Evolutionary conservation across 2,797 vertebrate species (phyloP), one percentile per base, ranked within the genome.

Genomic region (Amblyopsis hoosieri): DNA sequence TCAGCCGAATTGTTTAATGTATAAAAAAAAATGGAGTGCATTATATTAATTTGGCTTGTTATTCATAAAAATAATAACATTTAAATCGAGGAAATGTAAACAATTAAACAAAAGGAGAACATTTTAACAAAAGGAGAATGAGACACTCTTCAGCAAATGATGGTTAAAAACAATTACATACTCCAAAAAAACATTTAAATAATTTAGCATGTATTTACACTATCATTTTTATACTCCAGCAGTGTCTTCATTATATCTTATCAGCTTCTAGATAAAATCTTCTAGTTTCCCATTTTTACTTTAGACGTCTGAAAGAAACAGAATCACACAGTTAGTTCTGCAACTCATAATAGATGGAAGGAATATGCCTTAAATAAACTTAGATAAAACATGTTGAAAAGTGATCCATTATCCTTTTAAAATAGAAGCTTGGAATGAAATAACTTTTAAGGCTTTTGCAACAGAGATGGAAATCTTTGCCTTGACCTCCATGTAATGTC

Each of bases 251-350:
- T 67, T 63, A 12, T 54, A 69, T 78, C 82, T 85, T 86, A 80
- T 82, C 73, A 33, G 69, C 31, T 11, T 60, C 45, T 42, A 68
- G 52, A 63, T 29, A 47, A 12, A 15, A n/a, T 76, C 83, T 51
- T 90, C 79, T 93, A 98, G 86, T 98, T 93, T 54, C 97, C 98
- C 97, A 99, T 99, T 93, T 99, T 99, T 95, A 98, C 96, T 94
- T 94, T 97, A 23, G 97, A 98, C 31, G 97, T 98, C 97, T 99
- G 87, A 33, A 64, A 71, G 14, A 53, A 60, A 3, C n/a, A 1
- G 55, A 62, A 63, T 1, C 1, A 15, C 37, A 12, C 13, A 3
- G 45, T 73, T 49, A 60, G 50, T 31, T 42, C 37, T 1, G 4
- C 1, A 42, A 42, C 8, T 10, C 37, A 42, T 9, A 42, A 42